Evolutionary conservation across 2,888 invertebrate species (phyloP), one percentile per base, ranked within the genome.

Genomic region (Ephialtes manifestator): DNA sequence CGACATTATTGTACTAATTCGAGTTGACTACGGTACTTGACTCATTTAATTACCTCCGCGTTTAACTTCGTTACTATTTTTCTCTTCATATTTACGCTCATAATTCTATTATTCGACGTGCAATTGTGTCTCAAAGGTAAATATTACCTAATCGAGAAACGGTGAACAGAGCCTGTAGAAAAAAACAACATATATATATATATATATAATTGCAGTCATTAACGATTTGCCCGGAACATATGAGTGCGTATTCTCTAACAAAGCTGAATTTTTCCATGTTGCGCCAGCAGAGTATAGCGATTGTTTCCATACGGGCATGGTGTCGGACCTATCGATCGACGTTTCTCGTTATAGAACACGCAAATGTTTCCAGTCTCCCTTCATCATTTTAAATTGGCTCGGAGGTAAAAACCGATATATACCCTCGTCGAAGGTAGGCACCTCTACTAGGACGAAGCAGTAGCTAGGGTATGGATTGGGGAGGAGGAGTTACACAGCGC

Each of bases 321-420:
- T 53, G 60, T 46, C 28, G 51, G 51, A 58, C 75, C 80, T 76
- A 85, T 85, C 85, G 85, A 85, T 85, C 82, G 82, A 79, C 46
- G 39, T 67, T 85, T 74, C 80, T 83, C 85, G 83, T 85, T 85
- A 83, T 80, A 77, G 72, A 85, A 76, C 72, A 76, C 82, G 79
- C 67, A 82, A 85, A 82, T 85, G 82, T 82, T 85, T 76, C 79
- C 67, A 58, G 71, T 63, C 53, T 82, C 35, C 53, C 79, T 85
- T 85, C 85, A 83, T 85, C 85, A 83, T 83, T 83, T 85, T 85
- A 85, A 85, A 85, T 85, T 85, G 85, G 85, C 83, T 83, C 43
- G 68, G 72, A 80, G 76, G 83, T 83, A 83, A 85, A 85, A 85
- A 85, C 79, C 82, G 79, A 75, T 80, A 80, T 65, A 83, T 31